Base-by-base conservation (phyloP, 2,113 vertebrate genomes). In the Onychostoma macrolepis region DNA sequence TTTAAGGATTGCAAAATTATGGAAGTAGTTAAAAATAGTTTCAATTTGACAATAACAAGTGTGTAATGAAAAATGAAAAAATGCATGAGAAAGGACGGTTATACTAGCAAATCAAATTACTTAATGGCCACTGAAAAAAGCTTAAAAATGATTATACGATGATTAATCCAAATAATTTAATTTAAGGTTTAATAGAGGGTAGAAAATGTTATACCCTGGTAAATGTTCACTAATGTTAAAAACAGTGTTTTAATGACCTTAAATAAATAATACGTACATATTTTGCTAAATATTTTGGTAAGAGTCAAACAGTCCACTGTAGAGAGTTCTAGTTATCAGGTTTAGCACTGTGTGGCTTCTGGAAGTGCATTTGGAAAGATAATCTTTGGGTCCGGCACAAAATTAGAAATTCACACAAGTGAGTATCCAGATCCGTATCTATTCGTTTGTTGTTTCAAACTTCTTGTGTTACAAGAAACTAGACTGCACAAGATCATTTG, bases 371-470 rank as follows among this genome's bases (percentile, higher is more conserved):
- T 38, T 38, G n/a, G 69, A 38, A 88, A 74, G 69, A 3, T 80
- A 10, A 74, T 74, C 50, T 88, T 88, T 85, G 76, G 82, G 21
- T 80, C 87, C 33, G 83, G 87, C 24, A 85, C 72, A 17, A 85
- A 65, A 85, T 45, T 88, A 74, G 80, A 83, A 50, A 10, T 83
- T 48, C 28, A 83, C 41, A n/a, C 63, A 30, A 83, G 80, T 83
- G 63, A 83, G 80, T 83, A 69, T 67, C 30, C 7, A 43, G 13
- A 82, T 17, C 8, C 0, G 19, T 67, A 26, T 65, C 6, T 56
- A 48, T 4, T 48, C 12, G 12, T 4, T 30, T 41, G 24, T 38
- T 15, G 10, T 41, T 69, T 69, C 1, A 69, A 71, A 38, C 1
- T 8, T 11, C 6, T 0, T 56, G 53, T 56, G 53, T 50, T 50